Evolutionary conservation across 2,113 vertebrate species (phyloP).

Genomic region (Vireo altiloquus): DNA sequence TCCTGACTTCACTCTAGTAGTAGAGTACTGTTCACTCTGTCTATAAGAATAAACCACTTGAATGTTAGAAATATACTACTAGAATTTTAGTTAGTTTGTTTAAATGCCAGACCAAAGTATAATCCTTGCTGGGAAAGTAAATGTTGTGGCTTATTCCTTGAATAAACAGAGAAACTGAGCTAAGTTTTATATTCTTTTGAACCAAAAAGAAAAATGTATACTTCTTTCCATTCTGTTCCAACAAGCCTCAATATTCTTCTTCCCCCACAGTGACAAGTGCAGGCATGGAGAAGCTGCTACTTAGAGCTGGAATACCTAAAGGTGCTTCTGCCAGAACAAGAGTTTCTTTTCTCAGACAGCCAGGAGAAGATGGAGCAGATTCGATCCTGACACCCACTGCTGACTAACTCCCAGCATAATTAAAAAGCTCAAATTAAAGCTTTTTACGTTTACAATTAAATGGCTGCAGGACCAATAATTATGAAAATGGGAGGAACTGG

Average conservation of each 20-base stretch:
- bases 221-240: background rate
- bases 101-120: background rate
- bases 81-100: background rate
- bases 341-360: background rate
- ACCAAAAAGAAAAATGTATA: accelerated
- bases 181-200: background rate
- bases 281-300: background rate
- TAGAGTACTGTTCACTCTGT: background rate
- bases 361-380: background rate
- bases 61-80: background rate
- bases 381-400: background rate
- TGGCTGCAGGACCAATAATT: background rate
- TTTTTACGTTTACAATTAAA: background rate
- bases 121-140: background rate
- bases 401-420: background rate
- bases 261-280: background rate
- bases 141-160: background rate
- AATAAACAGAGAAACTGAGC: background rate
- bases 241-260: background rate
- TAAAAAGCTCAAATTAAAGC: background rate
- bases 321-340: background rate
- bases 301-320: background rate
- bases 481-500: background rate
- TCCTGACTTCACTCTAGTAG: background rate
- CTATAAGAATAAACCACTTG: background rate